phyloP scores from a whole-genome alignment of 1,140 invertebrate species.

The Nylanderia fulva region DNA sequence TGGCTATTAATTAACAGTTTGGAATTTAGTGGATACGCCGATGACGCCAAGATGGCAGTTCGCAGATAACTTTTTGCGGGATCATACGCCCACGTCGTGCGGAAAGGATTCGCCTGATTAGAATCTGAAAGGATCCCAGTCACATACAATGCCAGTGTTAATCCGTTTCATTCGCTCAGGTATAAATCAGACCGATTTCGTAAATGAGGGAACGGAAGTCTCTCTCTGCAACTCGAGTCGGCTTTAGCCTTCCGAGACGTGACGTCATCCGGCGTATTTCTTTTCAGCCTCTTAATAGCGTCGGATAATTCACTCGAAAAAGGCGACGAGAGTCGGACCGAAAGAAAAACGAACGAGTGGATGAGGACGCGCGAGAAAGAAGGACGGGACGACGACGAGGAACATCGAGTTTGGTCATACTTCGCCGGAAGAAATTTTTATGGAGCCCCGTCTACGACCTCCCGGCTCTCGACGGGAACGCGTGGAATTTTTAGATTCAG shows the following conservation, averaged over 20 bases:
- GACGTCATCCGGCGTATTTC: conserved; percentile 67
- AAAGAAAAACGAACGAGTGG: conserved; percentile 56
- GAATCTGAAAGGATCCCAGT: conserved; percentile 43
- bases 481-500: conserved; percentile 78
- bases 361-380: conserved; percentile 31
- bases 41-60: conserved; percentile 36
- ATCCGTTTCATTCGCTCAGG: conserved; percentile 69
- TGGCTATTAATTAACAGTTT: conserved; percentile 17
- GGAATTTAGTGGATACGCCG: not conserved
- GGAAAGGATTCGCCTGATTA: conserved; percentile 35
- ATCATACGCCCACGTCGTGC: conserved; percentile 26
- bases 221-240: conserved; percentile 35
- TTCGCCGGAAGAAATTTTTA: conserved; percentile 83
- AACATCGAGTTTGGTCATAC: conserved; percentile 71
- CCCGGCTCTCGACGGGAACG: conserved; percentile 74
- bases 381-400: conserved; percentile 15
- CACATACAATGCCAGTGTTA: conserved; percentile 57
- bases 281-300: conserved; percentile 62
- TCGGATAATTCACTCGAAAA: conserved; percentile 71
- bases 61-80: conserved; percentile 46
- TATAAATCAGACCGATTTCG: conserved; percentile 73
- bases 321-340: conserved; percentile 71
- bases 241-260: conserved; percentile 64
- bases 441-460: conserved; percentile 73
- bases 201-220: conserved; percentile 67